A percentile compares a stretch with the other conserved stretches of the same genome.
These are phyloP conservation scores for Plotosus lineatus DNA, from an alignment of 2,113 vertebrate genomes.

Conservation along the genomic window DNA sequence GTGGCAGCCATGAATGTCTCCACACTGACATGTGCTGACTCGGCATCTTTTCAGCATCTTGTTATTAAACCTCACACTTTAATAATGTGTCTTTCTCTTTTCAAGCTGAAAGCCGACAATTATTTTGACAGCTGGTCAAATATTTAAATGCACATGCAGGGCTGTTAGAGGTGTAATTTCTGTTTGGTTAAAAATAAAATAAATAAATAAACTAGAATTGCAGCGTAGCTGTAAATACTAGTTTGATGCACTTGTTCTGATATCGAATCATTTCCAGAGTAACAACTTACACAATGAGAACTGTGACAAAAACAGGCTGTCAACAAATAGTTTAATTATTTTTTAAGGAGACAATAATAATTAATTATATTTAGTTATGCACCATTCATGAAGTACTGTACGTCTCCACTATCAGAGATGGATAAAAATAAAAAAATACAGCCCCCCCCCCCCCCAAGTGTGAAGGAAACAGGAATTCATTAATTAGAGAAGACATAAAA, in stretches of 20 bases:
- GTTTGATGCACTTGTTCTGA: neutral
- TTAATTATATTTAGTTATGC: no score
- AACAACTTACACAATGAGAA: neutral
- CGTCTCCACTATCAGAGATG: no score
- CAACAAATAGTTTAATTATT: no score
- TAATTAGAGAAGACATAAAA: no score
- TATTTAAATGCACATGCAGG: neutral
- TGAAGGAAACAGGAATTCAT: no score
- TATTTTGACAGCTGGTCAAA: neutral
- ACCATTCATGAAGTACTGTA: no score
- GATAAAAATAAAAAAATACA: no score
- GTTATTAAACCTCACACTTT: neutral
- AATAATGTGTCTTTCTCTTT: neutral
- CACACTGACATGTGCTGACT: slow-evolving; percentile 52
- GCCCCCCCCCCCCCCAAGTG: no score
- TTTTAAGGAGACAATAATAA: no score
- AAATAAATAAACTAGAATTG: neutral
- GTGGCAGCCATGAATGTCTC: slow-evolving; percentile 53
- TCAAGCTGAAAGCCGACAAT: neutral
- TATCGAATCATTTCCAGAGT: neutral
- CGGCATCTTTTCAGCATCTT: slow-evolving; percentile 46
- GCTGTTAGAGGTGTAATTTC: neutral
- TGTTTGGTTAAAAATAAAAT: neutral
- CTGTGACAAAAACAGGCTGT: no score
- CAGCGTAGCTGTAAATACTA: neutral